Evolutionary conservation across 53 echinoderm and acorn worm genomes (phyloP).

Genomic region (Patiria pectinifera): DNA sequence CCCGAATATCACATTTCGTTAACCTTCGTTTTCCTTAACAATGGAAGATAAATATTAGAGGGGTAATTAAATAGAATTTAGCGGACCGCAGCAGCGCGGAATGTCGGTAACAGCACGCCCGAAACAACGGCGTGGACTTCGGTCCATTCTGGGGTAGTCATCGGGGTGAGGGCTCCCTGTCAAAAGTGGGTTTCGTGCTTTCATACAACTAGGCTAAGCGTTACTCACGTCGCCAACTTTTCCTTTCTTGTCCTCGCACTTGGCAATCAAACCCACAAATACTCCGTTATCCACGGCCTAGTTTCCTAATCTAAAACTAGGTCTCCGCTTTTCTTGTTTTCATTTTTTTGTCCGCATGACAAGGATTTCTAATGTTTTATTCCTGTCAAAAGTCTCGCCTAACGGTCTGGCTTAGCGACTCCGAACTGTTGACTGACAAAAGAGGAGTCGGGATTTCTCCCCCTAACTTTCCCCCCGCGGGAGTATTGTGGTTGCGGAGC

Average conservation of each 20-base stretch:
- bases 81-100: neutral
- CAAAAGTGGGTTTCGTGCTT: constrained; percentile 30
- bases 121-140: constrained; percentile 20
- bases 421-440: constrained; percentile 33
- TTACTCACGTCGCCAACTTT: constrained; percentile 31
- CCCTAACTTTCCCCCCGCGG: constrained; percentile 39
- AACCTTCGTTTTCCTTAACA: constrained; percentile 15
- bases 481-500: constrained; percentile 24
- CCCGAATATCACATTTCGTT: constrained; percentile 28
- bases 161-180: constrained; percentile 9
- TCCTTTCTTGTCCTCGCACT: neutral
- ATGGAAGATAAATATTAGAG: constrained; percentile 6
- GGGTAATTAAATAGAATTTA: constrained; percentile 52
- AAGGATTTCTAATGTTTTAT: constrained; percentile 32
- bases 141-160: constrained; percentile 25
- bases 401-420: constrained; percentile 56
- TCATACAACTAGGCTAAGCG: constrained; percentile 26
- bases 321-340: constrained; percentile 7
- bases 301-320: constrained; percentile 31
- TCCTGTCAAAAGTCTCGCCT: constrained; percentile 57
- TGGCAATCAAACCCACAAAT: constrained; percentile 9
- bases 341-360: neutral
- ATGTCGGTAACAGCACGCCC: constrained; percentile 50
- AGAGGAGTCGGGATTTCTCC: neutral
- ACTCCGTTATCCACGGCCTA: constrained; percentile 52